A percentile compares a stretch with the other conserved stretches of the same genome.
These are phyloP conservation scores for Drosophila teissieri DNA, from an alignment of 1,140 invertebrate species.

Conservation along the genomic window DNA sequence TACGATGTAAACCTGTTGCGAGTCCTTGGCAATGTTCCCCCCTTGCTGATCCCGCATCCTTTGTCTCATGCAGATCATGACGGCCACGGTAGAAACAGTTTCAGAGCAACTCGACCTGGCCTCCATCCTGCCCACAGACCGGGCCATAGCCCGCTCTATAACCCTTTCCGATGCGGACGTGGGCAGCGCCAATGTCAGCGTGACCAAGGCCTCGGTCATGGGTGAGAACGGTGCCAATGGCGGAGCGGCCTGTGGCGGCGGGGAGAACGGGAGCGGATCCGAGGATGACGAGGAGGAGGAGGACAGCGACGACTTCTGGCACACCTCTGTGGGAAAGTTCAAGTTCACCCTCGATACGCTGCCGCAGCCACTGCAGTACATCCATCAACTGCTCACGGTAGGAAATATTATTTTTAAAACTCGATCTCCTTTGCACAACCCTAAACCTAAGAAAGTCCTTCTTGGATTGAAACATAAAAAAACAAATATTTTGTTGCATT, in stretches of 20 bases:
- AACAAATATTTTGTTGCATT: no score
- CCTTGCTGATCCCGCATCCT: constrained; percentile 11
- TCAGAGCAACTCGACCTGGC: constrained; percentile 93
- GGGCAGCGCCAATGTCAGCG: constrained; percentile 85
- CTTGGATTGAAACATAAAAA: no score
- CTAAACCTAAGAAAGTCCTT: no score
- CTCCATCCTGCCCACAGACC: constrained; percentile 92
- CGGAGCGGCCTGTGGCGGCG: constrained; percentile 56
- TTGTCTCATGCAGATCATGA: constrained; percentile 91
- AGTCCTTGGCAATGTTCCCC: neutral
- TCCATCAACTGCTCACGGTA: constrained; percentile 95
- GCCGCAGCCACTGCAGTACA: constrained; percentile 96
- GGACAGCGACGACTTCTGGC: constrained; percentile 93
- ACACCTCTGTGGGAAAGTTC: constrained; percentile 96
- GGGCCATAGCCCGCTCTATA: constrained; percentile 93
- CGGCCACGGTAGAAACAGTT: constrained; percentile 96
- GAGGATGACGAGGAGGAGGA: constrained; percentile 89
- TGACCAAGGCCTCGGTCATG: constrained; percentile 81
- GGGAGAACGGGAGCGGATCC: constrained; percentile 87
- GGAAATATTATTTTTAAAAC: constrained; percentile 5
- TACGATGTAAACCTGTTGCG: constrained; percentile 49
- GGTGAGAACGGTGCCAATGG: constrained; percentile 85
- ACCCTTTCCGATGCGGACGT: constrained; percentile 95
- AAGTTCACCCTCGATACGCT: constrained; percentile 95
- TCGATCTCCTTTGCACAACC: no score